Evolutionary conservation across 2,888 invertebrate genomes (phyloP).

Genomic region (Dione juno): DNA sequence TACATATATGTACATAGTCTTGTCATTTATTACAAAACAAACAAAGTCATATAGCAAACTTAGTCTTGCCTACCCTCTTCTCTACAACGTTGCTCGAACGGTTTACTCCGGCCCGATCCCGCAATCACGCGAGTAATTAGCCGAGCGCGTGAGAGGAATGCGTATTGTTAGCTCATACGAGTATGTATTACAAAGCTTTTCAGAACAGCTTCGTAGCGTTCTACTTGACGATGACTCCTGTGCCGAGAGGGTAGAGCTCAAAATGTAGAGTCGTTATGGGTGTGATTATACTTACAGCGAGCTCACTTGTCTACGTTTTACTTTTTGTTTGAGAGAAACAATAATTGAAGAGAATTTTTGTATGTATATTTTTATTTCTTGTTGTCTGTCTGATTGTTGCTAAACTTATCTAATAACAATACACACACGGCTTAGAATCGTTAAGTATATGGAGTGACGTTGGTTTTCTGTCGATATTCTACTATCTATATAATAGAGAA

Average conservation of each 20-base stretch:
- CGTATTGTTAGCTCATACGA: constrained; percentile 37
- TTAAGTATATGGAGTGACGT: too few relatives aligned
- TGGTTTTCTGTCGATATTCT: too few relatives aligned
- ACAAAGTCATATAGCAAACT: background rate
- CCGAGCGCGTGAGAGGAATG: constrained; percentile 43
- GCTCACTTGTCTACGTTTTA: background rate
- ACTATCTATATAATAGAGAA: too few relatives aligned
- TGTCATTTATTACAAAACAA: background rate
- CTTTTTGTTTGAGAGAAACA: background rate
- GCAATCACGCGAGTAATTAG: constrained; percentile 49
- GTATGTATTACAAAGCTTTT: constrained; percentile 24
- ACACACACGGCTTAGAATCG: too few relatives aligned
- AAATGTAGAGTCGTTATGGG: constrained; percentile 6
- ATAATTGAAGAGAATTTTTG: background rate
- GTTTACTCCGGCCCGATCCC: constrained; percentile 27
- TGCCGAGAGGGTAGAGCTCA: constrained; percentile 29
- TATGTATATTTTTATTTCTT: background rate
- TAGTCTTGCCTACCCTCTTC: constrained; percentile 1
- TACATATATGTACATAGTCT: too few relatives aligned
- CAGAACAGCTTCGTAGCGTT: constrained; percentile 6
- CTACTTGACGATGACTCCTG: constrained; percentile 26
- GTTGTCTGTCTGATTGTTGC: too few relatives aligned
- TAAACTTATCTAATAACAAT: too few relatives aligned
- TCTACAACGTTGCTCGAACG: constrained; percentile 2
- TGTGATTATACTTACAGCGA: constrained; percentile 19